These are phyloP conservation scores for Germaria angustata DNA, from an alignment of 2,888 invertebrate genomes.

Conservation along the genomic window DNA sequence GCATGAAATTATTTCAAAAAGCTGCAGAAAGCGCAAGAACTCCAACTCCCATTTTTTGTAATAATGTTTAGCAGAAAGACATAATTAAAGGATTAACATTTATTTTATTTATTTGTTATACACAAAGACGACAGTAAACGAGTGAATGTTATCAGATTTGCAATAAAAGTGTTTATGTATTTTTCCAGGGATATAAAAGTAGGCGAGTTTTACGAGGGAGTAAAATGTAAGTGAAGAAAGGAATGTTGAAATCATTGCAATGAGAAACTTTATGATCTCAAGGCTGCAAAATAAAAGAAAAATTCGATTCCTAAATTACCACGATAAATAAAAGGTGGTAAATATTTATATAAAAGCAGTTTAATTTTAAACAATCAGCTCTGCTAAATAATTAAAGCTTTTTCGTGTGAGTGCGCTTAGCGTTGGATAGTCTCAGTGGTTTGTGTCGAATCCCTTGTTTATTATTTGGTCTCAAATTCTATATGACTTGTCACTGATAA, in stretches of 20 bases:
- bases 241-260: neutral
- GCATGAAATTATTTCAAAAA: conserved; percentile 48
- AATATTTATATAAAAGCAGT: too few relatives aligned
- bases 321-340: too few relatives aligned
- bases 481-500: too few relatives aligned
- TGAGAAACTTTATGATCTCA: too few relatives aligned
- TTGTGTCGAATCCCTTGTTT: too few relatives aligned
- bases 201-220: neutral
- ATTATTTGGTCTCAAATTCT: too few relatives aligned
- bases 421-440: too few relatives aligned
- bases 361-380: too few relatives aligned
- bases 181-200: neutral
- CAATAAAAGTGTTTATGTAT: conserved; percentile 48
- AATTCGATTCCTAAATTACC: too few relatives aligned
- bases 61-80: conserved; percentile 23
- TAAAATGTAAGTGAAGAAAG: neutral
- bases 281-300: too few relatives aligned
- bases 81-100: conserved; percentile 64
- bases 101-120: conserved; percentile 61
- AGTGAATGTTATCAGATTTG: conserved; percentile 54
- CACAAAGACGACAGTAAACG: conserved; percentile 38
- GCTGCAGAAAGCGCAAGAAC: conserved; percentile 14
- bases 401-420: too few relatives aligned
- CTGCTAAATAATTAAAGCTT: too few relatives aligned
- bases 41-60: neutral